phyloP scores from a whole-genome alignment of 2,113 vertebrate species.

The Poicephalus gulielmi region DNA sequence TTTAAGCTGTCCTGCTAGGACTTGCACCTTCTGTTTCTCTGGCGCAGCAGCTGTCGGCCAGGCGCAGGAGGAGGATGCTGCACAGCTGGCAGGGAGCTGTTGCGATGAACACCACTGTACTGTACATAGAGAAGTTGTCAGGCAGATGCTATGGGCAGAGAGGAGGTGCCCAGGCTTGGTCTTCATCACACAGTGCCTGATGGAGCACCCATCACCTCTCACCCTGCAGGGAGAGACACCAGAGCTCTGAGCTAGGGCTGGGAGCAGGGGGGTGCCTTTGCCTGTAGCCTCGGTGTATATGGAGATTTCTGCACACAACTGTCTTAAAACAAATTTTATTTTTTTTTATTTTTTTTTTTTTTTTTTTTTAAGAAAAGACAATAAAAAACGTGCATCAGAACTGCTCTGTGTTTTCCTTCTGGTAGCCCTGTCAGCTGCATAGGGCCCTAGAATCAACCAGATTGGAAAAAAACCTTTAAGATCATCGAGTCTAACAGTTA shows the following conservation, averaged over 20 bases:
- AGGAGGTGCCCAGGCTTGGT: background rate
- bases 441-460: background rate
- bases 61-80: background rate
- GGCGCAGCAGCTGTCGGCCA: background rate
- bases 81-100: background rate
- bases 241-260: background rate
- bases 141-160: background rate
- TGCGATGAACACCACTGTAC: background rate
- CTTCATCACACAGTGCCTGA: background rate
- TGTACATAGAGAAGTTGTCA: conserved; percentile 12
- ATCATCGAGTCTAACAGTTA: background rate
- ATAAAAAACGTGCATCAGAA: background rate
- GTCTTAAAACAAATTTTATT: conserved; percentile 36
- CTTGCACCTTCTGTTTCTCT: background rate
- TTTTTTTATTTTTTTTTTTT: background rate
- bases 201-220: background rate
- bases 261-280: background rate
- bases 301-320: conserved; percentile 53
- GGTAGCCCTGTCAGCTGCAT: background rate
- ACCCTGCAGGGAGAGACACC: background rate
- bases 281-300: background rate
- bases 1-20: conserved; percentile 12
- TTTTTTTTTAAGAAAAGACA: background rate
- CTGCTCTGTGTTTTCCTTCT: background rate
- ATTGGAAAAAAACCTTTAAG: background rate